These are phyloP conservation scores for western clawed frog (Xenopus tropicalis) DNA, from an alignment of 2,113 vertebrate species.

Conservation along the genomic window UCB_Xtro_10.0 CM004450.2:25171501-25172000, in stretches of 20 bases:
- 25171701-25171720: conserved; percentile 64
- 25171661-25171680: conserved; percentile 97
- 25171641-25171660: conserved; percentile 93
- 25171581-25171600: conserved; percentile 91
- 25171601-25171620: conserved; percentile 87
- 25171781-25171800: too few relatives aligned
- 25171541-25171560: conserved; percentile 91
- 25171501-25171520: conserved; percentile 96
- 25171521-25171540: conserved; percentile 92
- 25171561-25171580: conserved; percentile 91
- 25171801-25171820: too few relatives aligned
- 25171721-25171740: neutral
- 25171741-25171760: neutral
- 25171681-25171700: conserved; percentile 95
- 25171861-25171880: too few relatives aligned
- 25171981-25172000: too few relatives aligned
- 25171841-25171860: too few relatives aligned
- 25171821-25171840: too few relatives aligned
- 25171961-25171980: too few relatives aligned
- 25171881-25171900: too few relatives aligned
- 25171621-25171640: conserved; percentile 85
- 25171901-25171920: too few relatives aligned
- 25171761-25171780: neutral
- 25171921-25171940: too few relatives aligned
- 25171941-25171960: too few relatives aligned